Percentiles rank a stretch among this genome's conserved stretches.
Conservation (phyloP, 2,113 vertebrate species). For the Diadophis punctatus region DNA sequence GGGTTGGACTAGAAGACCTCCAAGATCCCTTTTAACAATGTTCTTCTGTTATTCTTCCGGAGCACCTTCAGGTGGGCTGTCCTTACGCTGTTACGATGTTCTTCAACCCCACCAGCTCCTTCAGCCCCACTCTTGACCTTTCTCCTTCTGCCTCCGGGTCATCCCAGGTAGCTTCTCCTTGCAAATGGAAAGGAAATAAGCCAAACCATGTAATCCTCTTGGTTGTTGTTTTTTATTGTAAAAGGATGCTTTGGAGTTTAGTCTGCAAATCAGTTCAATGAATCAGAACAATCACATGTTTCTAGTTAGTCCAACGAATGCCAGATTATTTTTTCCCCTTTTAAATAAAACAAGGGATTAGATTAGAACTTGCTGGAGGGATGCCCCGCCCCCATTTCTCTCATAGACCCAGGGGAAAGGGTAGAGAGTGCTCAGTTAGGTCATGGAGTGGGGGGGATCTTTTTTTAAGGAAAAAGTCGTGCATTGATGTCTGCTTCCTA, state of each 20-base stretch:
- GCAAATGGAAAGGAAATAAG: background rate
- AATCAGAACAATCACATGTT: background rate
- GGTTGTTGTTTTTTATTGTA: background rate
- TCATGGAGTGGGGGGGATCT: fast-evolving
- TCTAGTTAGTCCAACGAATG: background rate
- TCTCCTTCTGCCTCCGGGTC: background rate
- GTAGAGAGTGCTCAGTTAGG: background rate
- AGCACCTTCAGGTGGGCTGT: background rate
- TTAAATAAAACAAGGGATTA: background rate
- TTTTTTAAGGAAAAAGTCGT: no score
- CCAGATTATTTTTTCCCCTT: background rate
- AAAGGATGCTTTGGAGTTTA: background rate
- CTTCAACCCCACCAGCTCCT: background rate
- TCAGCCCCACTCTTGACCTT: background rate
- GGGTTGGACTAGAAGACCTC: background rate
- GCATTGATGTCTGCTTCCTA: background rate
- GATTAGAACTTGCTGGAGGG: background rate
- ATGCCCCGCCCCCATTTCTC: background rate
- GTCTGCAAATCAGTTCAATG: background rate
- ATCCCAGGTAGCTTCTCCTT: background rate
- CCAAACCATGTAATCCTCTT: background rate
- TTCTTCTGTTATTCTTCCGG: background rate
- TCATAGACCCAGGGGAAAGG: background rate
- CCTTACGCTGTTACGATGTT: background rate
- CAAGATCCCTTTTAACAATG: background rate